Conservation (phyloP, 2,113 vertebrate genomes). For the Apteryx mantelli region DNA sequence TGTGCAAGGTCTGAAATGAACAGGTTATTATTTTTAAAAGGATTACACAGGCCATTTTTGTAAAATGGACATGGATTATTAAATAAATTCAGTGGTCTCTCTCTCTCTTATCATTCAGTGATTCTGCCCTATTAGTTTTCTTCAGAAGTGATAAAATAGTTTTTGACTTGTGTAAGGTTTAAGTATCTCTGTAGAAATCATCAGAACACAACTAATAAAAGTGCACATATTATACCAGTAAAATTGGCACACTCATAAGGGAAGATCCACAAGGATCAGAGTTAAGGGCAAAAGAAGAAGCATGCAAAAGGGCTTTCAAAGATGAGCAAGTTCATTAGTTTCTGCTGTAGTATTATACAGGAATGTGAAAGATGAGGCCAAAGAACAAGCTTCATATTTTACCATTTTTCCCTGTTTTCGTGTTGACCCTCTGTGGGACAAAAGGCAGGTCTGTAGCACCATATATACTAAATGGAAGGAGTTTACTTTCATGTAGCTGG, state of each 20-base stretch:
- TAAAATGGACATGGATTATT: constrained; percentile 70
- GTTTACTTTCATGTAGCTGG: neutral
- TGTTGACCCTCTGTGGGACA: neutral
- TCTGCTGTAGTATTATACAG: neutral
- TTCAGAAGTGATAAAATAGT: constrained; percentile 61
- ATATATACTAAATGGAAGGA: neutral
- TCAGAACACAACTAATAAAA: constrained; percentile 57
- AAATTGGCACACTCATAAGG: constrained; percentile 20
- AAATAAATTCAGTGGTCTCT: constrained; percentile 68
- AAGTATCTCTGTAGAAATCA: constrained; percentile 52
- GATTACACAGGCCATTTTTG: constrained; percentile 72
- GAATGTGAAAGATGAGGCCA: constrained; percentile 40
- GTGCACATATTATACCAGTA: constrained; percentile 17
- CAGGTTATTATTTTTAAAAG: constrained; percentile 80
- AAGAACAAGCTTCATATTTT: constrained; percentile 16
- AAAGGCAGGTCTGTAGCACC: neutral
- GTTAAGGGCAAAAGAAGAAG: constrained; percentile 20
- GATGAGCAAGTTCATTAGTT: constrained; percentile 28
- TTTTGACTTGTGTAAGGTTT: constrained; percentile 61
- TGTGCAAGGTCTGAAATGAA: constrained; percentile 79
- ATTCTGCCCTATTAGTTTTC: constrained; percentile 65
- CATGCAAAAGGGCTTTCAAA: constrained; percentile 21
- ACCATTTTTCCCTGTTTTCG: neutral
- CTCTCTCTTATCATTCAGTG: constrained; percentile 52
- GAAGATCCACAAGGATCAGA: constrained; percentile 3